Conservation (phyloP, 2,888 invertebrate species). For the Lepidonotus clava region DNA sequence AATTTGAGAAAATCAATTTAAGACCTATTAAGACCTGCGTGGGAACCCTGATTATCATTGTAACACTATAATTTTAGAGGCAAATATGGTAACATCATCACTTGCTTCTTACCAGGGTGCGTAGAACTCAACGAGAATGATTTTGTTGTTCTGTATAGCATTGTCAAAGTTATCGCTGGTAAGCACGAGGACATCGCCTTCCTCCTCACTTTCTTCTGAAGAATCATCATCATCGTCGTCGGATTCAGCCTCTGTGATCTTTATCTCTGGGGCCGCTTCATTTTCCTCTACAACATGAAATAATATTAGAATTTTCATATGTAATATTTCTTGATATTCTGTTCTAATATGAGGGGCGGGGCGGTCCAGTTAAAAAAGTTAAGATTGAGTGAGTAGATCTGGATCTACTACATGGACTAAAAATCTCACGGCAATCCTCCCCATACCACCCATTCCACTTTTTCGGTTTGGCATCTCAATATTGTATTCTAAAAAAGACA, state of each 20-base stretch:
- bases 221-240: slow-evolving; percentile 25
- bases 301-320: neutral
- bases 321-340: neutral
- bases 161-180: slow-evolving; percentile 82
- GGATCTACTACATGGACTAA: neutral
- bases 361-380: neutral
- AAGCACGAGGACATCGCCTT: slow-evolving; percentile 80
- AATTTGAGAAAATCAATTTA: neutral
- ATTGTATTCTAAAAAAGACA: no score
- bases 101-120: slow-evolving; percentile 77
- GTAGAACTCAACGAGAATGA: slow-evolving; percentile 80
- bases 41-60: neutral
- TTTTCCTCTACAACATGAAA: no score
- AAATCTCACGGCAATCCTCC: neutral
- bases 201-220: slow-evolving; percentile 25
- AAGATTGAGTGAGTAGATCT: neutral
- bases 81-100: neutral
- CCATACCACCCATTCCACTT: no score
- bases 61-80: neutral
- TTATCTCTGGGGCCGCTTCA: no score
- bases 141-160: slow-evolving; percentile 79
- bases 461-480: no score
- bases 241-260: neutral
- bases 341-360: neutral
- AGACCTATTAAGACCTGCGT: no score